phyloP scores from a whole-genome alignment of 2,113 vertebrate genomes.

The Mesitornis unicolor region DNA sequence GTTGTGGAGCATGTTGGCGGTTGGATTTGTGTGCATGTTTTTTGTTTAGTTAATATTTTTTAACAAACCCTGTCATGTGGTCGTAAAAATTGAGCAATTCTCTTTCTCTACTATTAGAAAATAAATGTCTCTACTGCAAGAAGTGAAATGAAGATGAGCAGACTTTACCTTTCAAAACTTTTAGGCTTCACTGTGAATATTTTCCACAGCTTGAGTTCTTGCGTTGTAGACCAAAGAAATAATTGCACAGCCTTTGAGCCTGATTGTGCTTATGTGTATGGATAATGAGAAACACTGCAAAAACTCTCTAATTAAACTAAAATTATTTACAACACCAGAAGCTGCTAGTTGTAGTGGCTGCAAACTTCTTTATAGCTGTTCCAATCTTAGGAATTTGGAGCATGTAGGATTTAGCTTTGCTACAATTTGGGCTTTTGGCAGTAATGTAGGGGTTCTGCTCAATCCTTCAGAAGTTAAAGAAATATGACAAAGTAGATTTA shows the following conservation, averaged over 20 bases:
- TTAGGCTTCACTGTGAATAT: not conserved
- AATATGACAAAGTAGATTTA: not conserved
- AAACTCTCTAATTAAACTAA: not conserved
- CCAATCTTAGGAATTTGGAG: not conserved
- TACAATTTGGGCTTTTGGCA: not conserved
- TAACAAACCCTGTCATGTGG: not conserved
- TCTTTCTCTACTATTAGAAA: not conserved
- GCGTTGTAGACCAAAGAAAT: not conserved
- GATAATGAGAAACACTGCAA: conserved; percentile 1
- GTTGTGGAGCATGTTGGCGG: not conserved
- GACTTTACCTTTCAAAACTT: not conserved
- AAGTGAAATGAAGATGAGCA: not conserved
- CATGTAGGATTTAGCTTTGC: not conserved
- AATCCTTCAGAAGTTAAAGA: not conserved
- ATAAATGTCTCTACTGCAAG: not conserved
- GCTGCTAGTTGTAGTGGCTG: not conserved
- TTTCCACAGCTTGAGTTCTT: not conserved
- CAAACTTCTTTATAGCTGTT: not conserved
- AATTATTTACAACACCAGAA: not conserved
- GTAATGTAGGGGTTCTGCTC: not conserved
- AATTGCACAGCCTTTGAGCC: not conserved
- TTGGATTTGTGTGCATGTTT: not conserved
- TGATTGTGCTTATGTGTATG: not conserved
- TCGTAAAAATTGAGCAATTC: not conserved
- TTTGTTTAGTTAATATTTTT: not conserved